phyloP scores from a whole-genome alignment of 2,888 invertebrate genomes.

The Cetonia aurata region DNA sequence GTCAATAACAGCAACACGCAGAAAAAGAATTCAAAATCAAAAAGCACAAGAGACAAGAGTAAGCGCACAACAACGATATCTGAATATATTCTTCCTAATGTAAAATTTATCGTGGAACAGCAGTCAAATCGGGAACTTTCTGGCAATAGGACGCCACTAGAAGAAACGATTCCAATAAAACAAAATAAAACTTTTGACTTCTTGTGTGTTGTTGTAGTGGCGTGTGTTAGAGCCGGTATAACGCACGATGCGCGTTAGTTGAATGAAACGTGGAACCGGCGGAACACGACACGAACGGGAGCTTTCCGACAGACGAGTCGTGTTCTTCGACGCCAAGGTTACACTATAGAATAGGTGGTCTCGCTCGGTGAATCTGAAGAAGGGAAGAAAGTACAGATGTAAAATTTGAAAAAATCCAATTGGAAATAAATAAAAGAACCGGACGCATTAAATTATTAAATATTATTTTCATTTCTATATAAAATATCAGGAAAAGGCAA shows the following conservation, averaged over 20 bases:
- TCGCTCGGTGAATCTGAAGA: conserved; percentile 8
- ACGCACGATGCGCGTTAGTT: conserved; percentile 41
- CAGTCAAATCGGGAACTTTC: conserved; percentile 1
- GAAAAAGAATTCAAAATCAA: conserved; percentile 18
- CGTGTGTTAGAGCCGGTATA: conserved; percentile 39
- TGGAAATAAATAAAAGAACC: background rate
- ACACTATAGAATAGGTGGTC: conserved; percentile 41
- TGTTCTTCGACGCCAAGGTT: conserved; percentile 38
- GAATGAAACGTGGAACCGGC: conserved; percentile 42
- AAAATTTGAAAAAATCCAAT: background rate
- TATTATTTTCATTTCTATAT: too few species aligned
- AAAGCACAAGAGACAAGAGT: conserved; percentile 17
- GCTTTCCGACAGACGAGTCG: conserved; percentile 29
- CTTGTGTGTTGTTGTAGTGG: conserved; percentile 5
- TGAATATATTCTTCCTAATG: conserved; percentile 15
- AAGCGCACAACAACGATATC: conserved; percentile 30
- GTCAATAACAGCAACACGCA: background rate
- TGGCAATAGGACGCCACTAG: conserved; percentile 6
- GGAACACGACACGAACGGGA: conserved; percentile 30
- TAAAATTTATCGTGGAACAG: too few species aligned
- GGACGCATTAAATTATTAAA: background rate
- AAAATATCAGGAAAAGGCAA: too few species aligned
- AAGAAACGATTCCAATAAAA: conserved; percentile 13
- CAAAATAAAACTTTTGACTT: conserved; percentile 6
- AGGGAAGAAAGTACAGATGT: background rate